These are phyloP conservation scores for Odontothrips loti DNA, from an alignment of 2,888 invertebrate species.

Conservation along the genomic window DNA sequence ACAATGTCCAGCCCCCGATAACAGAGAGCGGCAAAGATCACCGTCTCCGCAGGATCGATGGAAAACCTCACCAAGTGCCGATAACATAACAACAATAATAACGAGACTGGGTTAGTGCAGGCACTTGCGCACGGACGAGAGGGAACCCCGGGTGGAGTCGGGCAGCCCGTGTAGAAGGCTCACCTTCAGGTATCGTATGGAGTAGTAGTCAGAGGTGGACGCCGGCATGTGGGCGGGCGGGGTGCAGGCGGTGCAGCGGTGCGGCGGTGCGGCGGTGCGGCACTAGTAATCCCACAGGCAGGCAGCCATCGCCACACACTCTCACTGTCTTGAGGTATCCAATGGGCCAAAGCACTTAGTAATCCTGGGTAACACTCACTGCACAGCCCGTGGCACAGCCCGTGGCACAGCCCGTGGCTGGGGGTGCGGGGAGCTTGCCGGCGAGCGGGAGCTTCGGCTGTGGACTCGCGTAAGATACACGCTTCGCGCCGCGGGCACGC, in stretches of 20 bases:
- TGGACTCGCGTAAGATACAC: background rate
- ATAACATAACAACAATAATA: too few species aligned
- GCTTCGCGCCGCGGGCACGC: background rate
- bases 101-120: too few species aligned
- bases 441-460: background rate
- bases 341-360: background rate
- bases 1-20: too few species aligned
- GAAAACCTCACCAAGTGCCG: too few species aligned
- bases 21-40: too few species aligned
- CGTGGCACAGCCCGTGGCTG: background rate
- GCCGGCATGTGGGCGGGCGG: background rate
- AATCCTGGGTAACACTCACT: background rate
- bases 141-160: background rate
- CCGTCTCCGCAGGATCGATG: too few species aligned
- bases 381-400: background rate
- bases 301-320: background rate
- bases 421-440: background rate
- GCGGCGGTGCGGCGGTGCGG: background rate
- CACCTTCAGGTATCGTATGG: conserved; percentile 5
- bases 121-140: too few species aligned
- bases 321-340: background rate
- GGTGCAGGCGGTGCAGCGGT: background rate
- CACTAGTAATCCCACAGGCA: background rate
- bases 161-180: background rate
- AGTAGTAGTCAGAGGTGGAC: conserved; percentile 3